Conservation (phyloP, 30 jellyfish, hydroid and myxozoan species). For the Chironex yamaguchii region DNA sequence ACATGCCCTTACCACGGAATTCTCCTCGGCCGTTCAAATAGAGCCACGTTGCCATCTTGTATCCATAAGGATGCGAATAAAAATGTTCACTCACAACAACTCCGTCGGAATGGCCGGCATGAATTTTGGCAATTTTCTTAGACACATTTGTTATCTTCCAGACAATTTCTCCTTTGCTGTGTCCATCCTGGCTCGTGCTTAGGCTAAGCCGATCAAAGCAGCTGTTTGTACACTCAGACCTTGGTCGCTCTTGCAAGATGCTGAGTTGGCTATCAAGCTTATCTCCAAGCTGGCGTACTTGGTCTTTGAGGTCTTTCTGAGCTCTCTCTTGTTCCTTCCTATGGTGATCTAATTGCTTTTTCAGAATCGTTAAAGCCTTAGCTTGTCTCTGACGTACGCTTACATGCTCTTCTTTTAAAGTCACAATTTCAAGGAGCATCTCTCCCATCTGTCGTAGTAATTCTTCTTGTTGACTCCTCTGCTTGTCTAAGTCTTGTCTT, state of each 20-base stretch:
- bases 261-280: conserved; percentile 13
- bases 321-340: conserved; percentile 77
- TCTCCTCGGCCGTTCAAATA: conserved; percentile 93
- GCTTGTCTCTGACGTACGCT: conserved; percentile 85
- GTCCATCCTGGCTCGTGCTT: background rate
- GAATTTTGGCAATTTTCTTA: conserved; percentile 75
- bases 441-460: conserved; percentile 81
- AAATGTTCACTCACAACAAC: conserved; percentile 78
- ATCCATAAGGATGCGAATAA: conserved; percentile 83
- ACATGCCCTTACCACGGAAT: conserved; percentile 74
- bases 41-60: conserved; percentile 90
- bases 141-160: conserved; percentile 85
- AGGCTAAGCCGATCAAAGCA: background rate
- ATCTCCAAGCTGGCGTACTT: conserved; percentile 69
- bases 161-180: conserved; percentile 68
- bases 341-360: conserved; percentile 79
- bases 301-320: conserved; percentile 70
- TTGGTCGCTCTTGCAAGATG: background rate
- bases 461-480: conserved; percentile 80
- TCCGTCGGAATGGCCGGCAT: conserved; percentile 84
- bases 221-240: background rate
- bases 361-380: conserved; percentile 79
- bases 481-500: conserved; percentile 78
- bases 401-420: conserved; percentile 88
- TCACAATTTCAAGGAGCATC: conserved; percentile 76